Base-by-base conservation (phyloP, 2,888 invertebrate genomes). In the Crepidodera aurea region DNA sequence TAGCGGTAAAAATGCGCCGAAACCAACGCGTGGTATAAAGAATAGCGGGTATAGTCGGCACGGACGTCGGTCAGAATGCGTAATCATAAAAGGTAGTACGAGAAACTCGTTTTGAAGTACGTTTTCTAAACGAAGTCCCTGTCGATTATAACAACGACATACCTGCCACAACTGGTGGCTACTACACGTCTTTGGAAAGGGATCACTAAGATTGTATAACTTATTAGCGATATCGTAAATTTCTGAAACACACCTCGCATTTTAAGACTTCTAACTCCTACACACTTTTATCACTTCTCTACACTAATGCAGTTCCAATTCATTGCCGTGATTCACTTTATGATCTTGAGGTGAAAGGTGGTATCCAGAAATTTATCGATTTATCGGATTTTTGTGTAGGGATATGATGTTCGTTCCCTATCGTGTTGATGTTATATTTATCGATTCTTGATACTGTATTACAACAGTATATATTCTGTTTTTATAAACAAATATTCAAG, bases 151-250 rank as follows among this genome's bases (percentile, higher is more conserved):
- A 54, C 48, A 51, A 64, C n/a, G n/a, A n/a, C 67, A 65, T 53
- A 64, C 65, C 69, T 69, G 69, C 66, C 69, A 65, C 63, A 61
- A 64, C 60, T 59, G 34, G 53, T 69, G 71, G n/a, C n/a, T n/a
- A 66, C 68, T 64, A 18, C 69, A 62, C 40, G 42, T 59, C 57
- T 34, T 40, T 48, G 67, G 67, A 65, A 63, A 70, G 71, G 65
- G 64, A 70, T 71, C 71, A 74, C 75, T 75, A 75, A 71, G 73
- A 71, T 71, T 73, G 70, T 65, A 66, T 75, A 75, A 67, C 69
- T 74, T 75, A 76, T 69, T 66, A 60, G 62, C 66, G 66, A 71
- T n/a, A n/a, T 73, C 73, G 69, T 68, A 68, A 70, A 69, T 64
- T 73, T 71, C 70, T 73, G 75, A 71, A 74, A 71, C 58, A 61